A percentile compares a stretch with the other conserved stretches of the same genome.
Evolutionary conservation across 2,888 invertebrate species (phyloP).

Genomic region (Oscheius sp.): DNA sequence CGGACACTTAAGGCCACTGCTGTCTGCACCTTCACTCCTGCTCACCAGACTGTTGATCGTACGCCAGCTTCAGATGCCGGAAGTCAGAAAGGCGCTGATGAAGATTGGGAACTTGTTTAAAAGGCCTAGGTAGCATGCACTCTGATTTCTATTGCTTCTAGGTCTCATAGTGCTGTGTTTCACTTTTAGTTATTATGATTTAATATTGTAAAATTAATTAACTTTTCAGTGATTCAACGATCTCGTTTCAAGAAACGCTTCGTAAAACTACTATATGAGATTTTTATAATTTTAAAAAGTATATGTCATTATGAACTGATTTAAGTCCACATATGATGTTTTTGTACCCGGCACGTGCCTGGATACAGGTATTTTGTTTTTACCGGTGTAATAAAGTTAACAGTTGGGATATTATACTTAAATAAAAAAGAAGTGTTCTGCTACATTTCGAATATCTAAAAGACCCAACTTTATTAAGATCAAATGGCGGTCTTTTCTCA

Average conservation of each 20-base stretch:
- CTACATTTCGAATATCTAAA: too few relatives aligned
- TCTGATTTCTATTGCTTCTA: slow-evolving; percentile 10
- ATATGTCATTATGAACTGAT: too few relatives aligned
- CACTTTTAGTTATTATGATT: background rate
- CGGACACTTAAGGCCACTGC: background rate
- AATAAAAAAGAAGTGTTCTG: too few relatives aligned
- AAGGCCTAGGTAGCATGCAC: slow-evolving; percentile 21
- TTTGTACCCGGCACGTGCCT: background rate
- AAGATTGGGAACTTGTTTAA: slow-evolving; percentile 16
- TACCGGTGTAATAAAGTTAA: slow-evolving; percentile 9
- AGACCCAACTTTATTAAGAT: too few relatives aligned
- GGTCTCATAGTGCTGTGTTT: slow-evolving; percentile 6
- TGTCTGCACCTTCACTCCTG: background rate
- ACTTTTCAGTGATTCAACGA: slow-evolving; percentile 11
- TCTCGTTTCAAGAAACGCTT: background rate
- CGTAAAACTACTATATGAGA: too few relatives aligned
- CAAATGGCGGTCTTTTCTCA: too few relatives aligned
- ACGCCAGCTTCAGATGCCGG: background rate
- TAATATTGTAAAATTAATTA: background rate
- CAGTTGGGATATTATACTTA: too few relatives aligned
- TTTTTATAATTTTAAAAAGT: too few relatives aligned
- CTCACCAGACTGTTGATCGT: background rate
- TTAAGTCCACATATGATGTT: too few relatives aligned
- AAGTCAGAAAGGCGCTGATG: background rate
- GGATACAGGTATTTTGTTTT: slow-evolving; percentile 15